These are phyloP conservation scores for Drosophila ohnishii DNA, from an alignment of 1,140 invertebrate genomes.

Conservation along the genomic window DNA sequence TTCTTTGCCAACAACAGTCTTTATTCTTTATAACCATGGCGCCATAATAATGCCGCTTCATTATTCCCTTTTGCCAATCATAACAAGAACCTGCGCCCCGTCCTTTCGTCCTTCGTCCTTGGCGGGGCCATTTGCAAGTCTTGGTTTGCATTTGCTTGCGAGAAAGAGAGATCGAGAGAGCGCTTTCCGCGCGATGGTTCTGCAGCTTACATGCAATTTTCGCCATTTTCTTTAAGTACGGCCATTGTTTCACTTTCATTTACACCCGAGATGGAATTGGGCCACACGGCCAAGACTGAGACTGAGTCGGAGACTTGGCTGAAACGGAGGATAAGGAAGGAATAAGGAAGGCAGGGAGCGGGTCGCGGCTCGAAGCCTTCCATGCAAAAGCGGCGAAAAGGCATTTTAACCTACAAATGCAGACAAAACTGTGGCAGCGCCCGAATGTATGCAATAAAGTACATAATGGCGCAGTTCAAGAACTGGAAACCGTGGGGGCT, in stretches of 20 bases:
- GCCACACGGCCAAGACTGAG: slow-evolving; percentile 59
- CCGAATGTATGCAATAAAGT: slow-evolving; percentile 80
- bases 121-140: slow-evolving; percentile 44
- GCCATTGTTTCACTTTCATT: slow-evolving; percentile 79
- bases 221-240: slow-evolving; percentile 79
- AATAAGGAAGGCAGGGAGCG: slow-evolving; percentile 2
- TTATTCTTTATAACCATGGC: slow-evolving; percentile 21
- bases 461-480: slow-evolving; percentile 79
- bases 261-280: slow-evolving; percentile 72
- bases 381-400: slow-evolving; percentile 68
- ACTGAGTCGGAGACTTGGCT: slow-evolving; percentile 37
- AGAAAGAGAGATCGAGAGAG: slow-evolving; percentile 8
- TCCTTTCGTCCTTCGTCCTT: slow-evolving; percentile 22
- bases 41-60: slow-evolving; percentile 45
- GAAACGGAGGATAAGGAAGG: slow-evolving; percentile 9
- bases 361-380: slow-evolving; percentile 20
- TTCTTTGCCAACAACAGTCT: slow-evolving; percentile 17
- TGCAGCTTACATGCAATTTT: slow-evolving; percentile 77
- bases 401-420: slow-evolving; percentile 64
- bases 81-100: slow-evolving; percentile 36
- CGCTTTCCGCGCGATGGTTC: slow-evolving; percentile 19
- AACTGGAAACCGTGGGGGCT: slow-evolving; percentile 57
- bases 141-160: slow-evolving; percentile 44
- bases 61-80: slow-evolving; percentile 55
- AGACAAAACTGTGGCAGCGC: slow-evolving; percentile 65